Evolutionary conservation across 2,113 vertebrate species (phyloP).

Genomic region (Pachycephala philippinensis): DNA sequence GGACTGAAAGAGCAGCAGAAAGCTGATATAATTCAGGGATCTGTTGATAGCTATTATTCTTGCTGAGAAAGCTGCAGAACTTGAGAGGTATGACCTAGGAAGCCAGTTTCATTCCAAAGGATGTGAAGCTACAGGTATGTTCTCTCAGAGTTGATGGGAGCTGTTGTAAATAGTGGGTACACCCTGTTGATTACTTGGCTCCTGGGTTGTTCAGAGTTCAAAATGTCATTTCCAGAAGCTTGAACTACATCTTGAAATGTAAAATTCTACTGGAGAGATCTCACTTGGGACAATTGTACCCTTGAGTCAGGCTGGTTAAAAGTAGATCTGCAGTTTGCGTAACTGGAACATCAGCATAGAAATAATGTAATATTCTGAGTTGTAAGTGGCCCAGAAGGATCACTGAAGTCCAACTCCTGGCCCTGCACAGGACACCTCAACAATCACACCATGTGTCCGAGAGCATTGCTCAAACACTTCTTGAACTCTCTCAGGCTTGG

Average conservation of each 20-base stretch:
- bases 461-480: not conserved
- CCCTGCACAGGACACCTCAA: not conserved
- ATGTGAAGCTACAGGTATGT: not conserved
- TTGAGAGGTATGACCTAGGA: not conserved
- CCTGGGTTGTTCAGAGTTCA: not conserved
- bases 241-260: not conserved
- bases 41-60: not conserved
- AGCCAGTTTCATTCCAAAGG: not conserved
- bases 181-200: not conserved
- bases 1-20: not conserved
- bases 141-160: not conserved
- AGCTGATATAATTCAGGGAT: not conserved
- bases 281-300: not conserved
- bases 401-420: not conserved
- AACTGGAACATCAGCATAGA: not conserved
- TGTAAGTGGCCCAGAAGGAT: not conserved
- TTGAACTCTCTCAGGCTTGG: not conserved
- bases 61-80: not conserved
- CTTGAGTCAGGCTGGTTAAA: not conserved
- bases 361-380: not conserved
- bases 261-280: not conserved
- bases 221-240: not conserved
- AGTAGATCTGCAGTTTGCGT: not conserved
- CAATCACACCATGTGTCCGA: not conserved
- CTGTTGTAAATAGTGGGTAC: not conserved